phyloP scores from a whole-genome alignment of 2,113 vertebrate genomes.

The Octodon degus region DNA sequence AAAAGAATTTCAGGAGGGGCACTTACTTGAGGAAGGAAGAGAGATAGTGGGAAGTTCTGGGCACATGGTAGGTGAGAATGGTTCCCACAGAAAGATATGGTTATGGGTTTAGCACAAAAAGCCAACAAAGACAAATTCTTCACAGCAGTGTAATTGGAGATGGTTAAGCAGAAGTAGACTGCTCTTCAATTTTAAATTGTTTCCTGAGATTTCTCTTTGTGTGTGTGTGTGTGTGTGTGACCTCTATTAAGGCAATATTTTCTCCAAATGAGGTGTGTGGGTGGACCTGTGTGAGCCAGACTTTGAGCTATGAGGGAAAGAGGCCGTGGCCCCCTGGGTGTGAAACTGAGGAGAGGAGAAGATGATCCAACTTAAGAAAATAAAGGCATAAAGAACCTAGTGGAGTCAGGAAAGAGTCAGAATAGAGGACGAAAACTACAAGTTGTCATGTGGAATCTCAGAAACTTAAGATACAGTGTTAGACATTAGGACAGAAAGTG shows the following conservation, averaged over 20 bases:
- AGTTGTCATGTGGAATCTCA: background rate
- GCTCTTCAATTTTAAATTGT: background rate
- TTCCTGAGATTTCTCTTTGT: background rate
- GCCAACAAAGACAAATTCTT: background rate
- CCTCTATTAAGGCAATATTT: background rate
- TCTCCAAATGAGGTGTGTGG: background rate
- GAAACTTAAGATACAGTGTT: background rate
- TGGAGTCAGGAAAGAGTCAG: background rate
- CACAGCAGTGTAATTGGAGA: background rate
- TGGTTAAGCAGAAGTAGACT: background rate
- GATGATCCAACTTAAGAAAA: background rate
- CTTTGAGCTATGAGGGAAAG: background rate
- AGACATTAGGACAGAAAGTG: background rate
- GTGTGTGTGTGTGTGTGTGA: background rate
- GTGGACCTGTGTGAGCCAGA: background rate
- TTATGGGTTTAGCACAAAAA: background rate
- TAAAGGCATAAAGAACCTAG: background rate
- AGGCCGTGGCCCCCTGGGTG: background rate
- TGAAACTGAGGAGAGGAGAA: background rate
- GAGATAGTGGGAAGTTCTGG: background rate
- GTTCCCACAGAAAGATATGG: background rate
- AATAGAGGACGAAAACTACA: background rate
- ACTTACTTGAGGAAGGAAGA: background rate
- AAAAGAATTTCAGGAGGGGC: background rate
- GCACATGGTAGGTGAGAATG: background rate